Conservation (phyloP, 2,888 invertebrate genomes). For the Bugula neritina region DNA sequence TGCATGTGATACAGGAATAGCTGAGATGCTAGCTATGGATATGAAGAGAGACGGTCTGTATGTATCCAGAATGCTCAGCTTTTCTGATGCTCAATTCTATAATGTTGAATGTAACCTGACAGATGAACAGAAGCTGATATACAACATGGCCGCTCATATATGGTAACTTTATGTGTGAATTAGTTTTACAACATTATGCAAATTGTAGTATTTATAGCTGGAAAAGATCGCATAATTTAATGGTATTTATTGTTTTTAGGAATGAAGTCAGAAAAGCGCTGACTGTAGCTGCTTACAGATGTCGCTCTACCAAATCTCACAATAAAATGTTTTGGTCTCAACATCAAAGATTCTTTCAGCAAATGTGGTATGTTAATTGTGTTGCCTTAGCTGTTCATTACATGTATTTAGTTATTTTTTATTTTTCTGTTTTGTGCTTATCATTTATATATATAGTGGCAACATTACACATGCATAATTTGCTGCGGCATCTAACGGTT, state of each 20-base stretch:
- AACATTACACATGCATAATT: too few relatives aligned
- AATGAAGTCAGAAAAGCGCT: conserved; percentile 45
- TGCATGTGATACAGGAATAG: conserved; percentile 47
- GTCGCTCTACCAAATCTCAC: conserved; percentile 35
- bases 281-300: conserved; percentile 38
- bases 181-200: too few relatives aligned
- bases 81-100: conserved; percentile 47
- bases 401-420: too few relatives aligned
- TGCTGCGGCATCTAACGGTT: too few relatives aligned
- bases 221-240: too few relatives aligned
- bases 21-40: conserved; percentile 52
- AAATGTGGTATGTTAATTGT: conserved; percentile 46
- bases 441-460: too few relatives aligned
- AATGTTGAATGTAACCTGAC: conserved; percentile 42
- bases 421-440: too few relatives aligned
- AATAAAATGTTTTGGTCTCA: conserved; percentile 48
- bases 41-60: conserved; percentile 52
- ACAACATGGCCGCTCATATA: conserved; percentile 45
- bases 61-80: conserved; percentile 49
- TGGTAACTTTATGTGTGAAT: conserved; percentile 42
- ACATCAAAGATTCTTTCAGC: conserved; percentile 52
- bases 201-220: too few relatives aligned
- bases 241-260: too few relatives aligned
- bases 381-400: too few relatives aligned
- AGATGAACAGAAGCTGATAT: conserved; percentile 42